Evolutionary conservation across 2,888 invertebrate genomes (phyloP), one percentile per base, ranked within the genome.

Genomic region (Drosophila kambysellisi): DNA sequence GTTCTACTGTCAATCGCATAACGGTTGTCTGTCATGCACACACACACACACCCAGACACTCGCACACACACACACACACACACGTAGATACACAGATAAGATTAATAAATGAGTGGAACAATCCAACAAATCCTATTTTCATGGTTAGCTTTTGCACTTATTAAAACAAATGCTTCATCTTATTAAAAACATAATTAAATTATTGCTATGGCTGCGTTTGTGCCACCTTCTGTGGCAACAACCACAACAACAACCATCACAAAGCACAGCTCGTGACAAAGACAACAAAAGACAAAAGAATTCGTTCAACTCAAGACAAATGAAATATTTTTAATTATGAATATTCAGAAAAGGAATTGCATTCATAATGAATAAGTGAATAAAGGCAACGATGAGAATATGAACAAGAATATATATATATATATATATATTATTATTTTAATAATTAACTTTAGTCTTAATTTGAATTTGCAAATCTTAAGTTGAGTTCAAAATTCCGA

Each of bases 141-240:
- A 89, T 87, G 75, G 76, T 79, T 73, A 83, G 87, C 83, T 84
- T 83, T 76, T 89, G 84, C 87, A 81, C 74, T 87, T 84, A 89
- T 39, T 82, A 74, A 80, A 89, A 79, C 70, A 79, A 75, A 71
- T 79, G 74, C 82, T 74, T 67, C 70, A 87, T 87, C 82, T 8
- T 7, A 83, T 76, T 17, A 81, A 79, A 79, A 25, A 25, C 25
- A 25, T 81, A 75, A 89, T 89, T 83, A 74, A 82, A 75, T 84
- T 87, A 79, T 82, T 79, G 70, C 89, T 69, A 74, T 80, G 64
- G 65, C 69, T 69, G 72, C 70, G 61, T 72, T 76, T 54, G 65
- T 35, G 25, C 39, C 33, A 3, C 20, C 33, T 15, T 20, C 15
- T 17, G 43, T 51, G 51, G 46, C 39, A 53, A 41, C 58, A 62